Evolutionary conservation across 2,113 vertebrate species (phyloP), one percentile per base, ranked within the genome.

Genomic region (Acanthochromis polyacanthus): DNA sequence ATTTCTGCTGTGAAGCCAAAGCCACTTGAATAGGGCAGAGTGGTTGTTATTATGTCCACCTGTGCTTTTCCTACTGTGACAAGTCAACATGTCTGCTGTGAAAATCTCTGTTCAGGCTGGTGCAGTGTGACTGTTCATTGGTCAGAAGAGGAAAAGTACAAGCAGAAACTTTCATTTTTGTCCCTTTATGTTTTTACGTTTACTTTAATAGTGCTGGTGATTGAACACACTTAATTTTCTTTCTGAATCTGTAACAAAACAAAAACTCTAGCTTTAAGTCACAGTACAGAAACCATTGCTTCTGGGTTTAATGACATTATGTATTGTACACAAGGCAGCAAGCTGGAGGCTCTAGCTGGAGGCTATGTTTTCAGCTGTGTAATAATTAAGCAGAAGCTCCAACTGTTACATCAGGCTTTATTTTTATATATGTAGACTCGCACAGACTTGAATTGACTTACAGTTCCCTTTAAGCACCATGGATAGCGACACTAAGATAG

Each of bases 361-460:
- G 64, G 71, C 56, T 80, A 12, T 25, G 19, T 45, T 71, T 73
- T 51, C 58, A 73, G 11, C 59, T 45, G 73, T 65, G 55, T 75
- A 68, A 65, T 53, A 25, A 77, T 71, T 45, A 78, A 50, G n/a
- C 59, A 52, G 30, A 80, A 58, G 59, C 51, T 79, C 58, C 46
- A 5, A 25, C 52, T 30, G 45, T 64, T 28, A 48, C 6, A 48
- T 64, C 20, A 10, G 8, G 9, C 45, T 46, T 10, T 25, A 52
- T 52, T 46, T 52, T 23, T 58, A 19, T 16, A 23, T 7, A 14
- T 25, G n/a, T 20, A 57, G 19, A 10, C 20, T 61, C 9, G 25
- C 50, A 71, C 19, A 50, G 8, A n/a, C n/a, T 22, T 48, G 28
- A 58, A 22, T 22, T 53, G 28, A 16, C 22, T 30, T 9, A 36